Percentiles rank a stretch among this genome's conserved stretches.
These are phyloP conservation scores for Lithobates sylvaticus DNA, from an alignment of 2,797 vertebrate species.

Conservation along the genomic window DNA sequence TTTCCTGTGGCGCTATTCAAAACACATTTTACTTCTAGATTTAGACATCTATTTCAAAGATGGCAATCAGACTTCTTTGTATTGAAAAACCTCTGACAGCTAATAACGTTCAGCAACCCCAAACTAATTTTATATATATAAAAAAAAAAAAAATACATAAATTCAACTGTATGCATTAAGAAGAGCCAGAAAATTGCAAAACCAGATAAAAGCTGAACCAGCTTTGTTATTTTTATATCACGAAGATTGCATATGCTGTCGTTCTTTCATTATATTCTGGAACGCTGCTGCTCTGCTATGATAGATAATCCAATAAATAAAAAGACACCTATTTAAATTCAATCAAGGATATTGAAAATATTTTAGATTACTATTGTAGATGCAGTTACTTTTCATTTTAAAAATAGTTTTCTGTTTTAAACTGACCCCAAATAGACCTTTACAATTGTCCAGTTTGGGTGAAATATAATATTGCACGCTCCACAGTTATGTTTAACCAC, in stretches of 20 bases:
- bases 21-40: constrained; percentile 14
- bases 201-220: neutral
- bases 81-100: constrained; percentile 38
- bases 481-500: no score
- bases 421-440: no score
- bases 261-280: neutral
- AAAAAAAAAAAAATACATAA: constrained; percentile 22
- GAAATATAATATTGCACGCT: no score
- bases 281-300: neutral
- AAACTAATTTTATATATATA: constrained; percentile 33
- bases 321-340: constrained; percentile 14
- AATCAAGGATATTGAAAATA: neutral
- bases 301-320: neutral
- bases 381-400: neutral
- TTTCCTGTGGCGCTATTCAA: constrained; percentile 6
- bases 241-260: neutral
- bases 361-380: neutral
- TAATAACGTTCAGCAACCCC: constrained; percentile 29
- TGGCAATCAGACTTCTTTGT: constrained; percentile 36
- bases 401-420: no score
- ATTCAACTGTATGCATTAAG: neutral
- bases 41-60: constrained; percentile 34
- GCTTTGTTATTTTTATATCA: constrained; percentile 1
- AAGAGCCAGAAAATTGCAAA: constrained; percentile 10
- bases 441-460: no score